phyloP scores from a whole-genome alignment of 2,113 vertebrate genomes.

The Ramphastos sulfuratus region DNA sequence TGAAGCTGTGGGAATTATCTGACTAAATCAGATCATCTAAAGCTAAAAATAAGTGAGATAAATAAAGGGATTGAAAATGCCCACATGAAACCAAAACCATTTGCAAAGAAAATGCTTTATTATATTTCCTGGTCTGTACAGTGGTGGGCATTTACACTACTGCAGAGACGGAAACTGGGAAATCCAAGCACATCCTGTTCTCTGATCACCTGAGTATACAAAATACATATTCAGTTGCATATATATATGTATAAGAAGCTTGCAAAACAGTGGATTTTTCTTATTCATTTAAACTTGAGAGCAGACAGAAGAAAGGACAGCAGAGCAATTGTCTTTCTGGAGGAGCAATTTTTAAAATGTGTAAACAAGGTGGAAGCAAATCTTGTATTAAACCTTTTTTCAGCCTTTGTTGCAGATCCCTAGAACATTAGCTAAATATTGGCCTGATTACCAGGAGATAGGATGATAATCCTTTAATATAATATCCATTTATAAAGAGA shows the following conservation, averaged over 20 bases:
- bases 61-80: neutral
- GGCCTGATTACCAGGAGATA: neutral
- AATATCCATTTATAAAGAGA: neutral
- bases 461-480: neutral
- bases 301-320: neutral
- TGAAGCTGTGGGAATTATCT: conserved; percentile 6
- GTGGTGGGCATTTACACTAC: neutral
- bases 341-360: neutral
- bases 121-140: neutral
- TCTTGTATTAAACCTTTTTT: neutral
- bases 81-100: neutral
- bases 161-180: neutral
- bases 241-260: neutral
- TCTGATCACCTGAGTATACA: neutral
- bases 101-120: neutral
- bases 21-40: neutral
- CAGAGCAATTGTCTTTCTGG: neutral
- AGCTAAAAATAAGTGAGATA: conserved; percentile 24
- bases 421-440: neutral
- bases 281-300: neutral
- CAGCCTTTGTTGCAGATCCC: neutral
- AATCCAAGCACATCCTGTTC: neutral
- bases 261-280: neutral
- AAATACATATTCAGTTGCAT: neutral
- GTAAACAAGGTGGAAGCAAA: neutral